Percentiles rank a stretch among this genome's conserved stretches.
Evolutionary conservation across 2,888 invertebrate species (phyloP).

Genomic region (Eupithecia inturbata): DNA sequence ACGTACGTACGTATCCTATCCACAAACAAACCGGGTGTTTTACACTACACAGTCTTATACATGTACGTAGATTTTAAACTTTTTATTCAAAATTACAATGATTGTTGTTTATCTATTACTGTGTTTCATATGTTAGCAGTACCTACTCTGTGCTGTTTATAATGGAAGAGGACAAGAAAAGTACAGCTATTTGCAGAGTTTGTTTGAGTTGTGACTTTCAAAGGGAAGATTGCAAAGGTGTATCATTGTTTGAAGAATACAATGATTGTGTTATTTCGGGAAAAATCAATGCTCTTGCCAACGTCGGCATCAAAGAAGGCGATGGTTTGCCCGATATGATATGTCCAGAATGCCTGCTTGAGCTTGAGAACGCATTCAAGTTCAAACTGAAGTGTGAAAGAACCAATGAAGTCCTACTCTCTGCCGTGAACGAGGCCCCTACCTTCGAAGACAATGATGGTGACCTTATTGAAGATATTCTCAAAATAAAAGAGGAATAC

Average conservation of each 20-base stretch:
- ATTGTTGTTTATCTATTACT: no score
- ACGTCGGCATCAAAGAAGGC: conserved; percentile 59
- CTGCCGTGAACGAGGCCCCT: conserved; percentile 27
- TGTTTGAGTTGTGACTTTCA: background rate
- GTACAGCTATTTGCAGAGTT: conserved; percentile 45
- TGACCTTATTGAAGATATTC: background rate
- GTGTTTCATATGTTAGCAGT: no score
- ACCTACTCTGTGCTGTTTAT: no score
- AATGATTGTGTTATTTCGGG: conserved; percentile 60
- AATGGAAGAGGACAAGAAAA: conserved; percentile 36
- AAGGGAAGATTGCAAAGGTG: conserved; percentile 1
- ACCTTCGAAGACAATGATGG: background rate
- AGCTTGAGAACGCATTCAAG: conserved; percentile 63
- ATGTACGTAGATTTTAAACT: no score
- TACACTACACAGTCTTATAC: no score
- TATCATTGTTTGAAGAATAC: conserved; percentile 65
- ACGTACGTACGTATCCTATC: no score
- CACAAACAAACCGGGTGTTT: no score
- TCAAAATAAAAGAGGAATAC: conserved; percentile 25
- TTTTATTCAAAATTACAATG: no score
- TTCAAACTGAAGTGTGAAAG: conserved; percentile 70
- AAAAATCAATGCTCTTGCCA: conserved; percentile 63
- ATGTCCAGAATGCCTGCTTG: conserved; percentile 65
- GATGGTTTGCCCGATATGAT: conserved; percentile 71
- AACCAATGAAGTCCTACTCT: conserved; percentile 57